Percentiles rank a stretch among this genome's conserved stretches.
Conservation (phyloP, 2,888 invertebrate species). For the Limnephilus marmoratus region DNA sequence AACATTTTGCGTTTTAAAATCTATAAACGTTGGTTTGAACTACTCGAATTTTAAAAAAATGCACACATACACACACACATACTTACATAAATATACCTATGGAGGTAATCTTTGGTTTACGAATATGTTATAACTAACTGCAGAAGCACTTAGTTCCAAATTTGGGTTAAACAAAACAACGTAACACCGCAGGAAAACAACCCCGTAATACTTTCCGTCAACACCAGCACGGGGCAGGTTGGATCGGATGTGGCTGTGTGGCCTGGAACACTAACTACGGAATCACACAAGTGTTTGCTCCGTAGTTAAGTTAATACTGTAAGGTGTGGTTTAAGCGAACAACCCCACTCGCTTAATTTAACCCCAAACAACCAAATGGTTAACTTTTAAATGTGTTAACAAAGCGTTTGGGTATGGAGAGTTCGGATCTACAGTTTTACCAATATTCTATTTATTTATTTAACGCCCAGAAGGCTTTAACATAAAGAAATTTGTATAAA, state of each 20-base stretch:
- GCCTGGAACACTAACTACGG: neutral
- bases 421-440: neutral
- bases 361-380: neutral
- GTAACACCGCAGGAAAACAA: neutral
- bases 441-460: neutral
- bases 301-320: neutral
- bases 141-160: neutral
- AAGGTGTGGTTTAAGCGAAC: neutral
- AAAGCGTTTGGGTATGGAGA: neutral
- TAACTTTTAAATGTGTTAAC: constrained; percentile 2
- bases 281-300: constrained; percentile 2
- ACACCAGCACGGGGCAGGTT: neutral
- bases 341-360: neutral
- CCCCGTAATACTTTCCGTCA: neutral
- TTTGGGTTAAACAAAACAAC: neutral
- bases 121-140: neutral
- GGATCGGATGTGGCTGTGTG: neutral
- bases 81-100: too few species aligned
- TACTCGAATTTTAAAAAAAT: too few species aligned
- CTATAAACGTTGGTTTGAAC: too few species aligned
- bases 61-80: too few species aligned
- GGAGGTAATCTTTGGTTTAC: neutral
- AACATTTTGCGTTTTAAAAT: too few species aligned
- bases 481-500: too few species aligned
- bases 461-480: neutral